These are phyloP conservation scores for Coregonus sp. DNA, from an alignment of 2,797 vertebrate species.

Conservation along the genomic window DNA sequence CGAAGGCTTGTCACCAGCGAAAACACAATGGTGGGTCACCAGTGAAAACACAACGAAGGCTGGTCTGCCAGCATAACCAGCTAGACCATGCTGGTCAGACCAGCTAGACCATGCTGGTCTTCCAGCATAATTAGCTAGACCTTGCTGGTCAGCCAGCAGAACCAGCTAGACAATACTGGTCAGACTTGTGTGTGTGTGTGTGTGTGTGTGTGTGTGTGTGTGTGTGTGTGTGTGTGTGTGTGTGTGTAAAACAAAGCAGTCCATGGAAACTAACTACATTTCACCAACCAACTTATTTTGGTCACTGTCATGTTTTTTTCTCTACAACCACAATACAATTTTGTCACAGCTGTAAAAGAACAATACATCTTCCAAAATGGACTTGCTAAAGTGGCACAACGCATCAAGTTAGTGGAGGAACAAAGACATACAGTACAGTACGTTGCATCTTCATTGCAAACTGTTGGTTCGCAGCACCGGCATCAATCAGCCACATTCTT, in stretches of 20 bases:
- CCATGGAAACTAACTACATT: slow-evolving; percentile 10
- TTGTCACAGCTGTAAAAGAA: slow-evolving; percentile 41
- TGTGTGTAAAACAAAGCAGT: not conserved
- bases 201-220: too few relatives aligned
- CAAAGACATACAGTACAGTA: slow-evolving; percentile 1
- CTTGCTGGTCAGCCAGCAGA: too few relatives aligned
- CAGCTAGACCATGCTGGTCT: too few relatives aligned
- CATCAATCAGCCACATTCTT: slow-evolving; percentile 50
- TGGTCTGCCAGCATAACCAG: too few relatives aligned
- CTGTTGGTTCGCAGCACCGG: slow-evolving; percentile 22
- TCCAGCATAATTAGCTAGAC: too few relatives aligned
- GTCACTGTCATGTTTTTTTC: slow-evolving; percentile 23
- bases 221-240: not conserved
- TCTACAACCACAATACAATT: slow-evolving; percentile 41
- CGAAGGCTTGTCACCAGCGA: too few relatives aligned
- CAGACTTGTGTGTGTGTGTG: not conserved
- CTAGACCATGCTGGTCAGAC: too few relatives aligned
- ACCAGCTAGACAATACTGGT: too few relatives aligned
- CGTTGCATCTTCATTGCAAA: slow-evolving; percentile 32
- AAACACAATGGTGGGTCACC: too few relatives aligned
- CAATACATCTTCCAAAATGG: slow-evolving; percentile 9
- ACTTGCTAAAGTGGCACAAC: slow-evolving; percentile 36
- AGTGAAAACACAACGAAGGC: too few relatives aligned
- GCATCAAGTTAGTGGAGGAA: slow-evolving; percentile 35
- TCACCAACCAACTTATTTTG: slow-evolving; percentile 25